These are phyloP conservation scores for Automeris io DNA, from an alignment of 2,888 invertebrate genomes.

Conservation along the genomic window DNA sequence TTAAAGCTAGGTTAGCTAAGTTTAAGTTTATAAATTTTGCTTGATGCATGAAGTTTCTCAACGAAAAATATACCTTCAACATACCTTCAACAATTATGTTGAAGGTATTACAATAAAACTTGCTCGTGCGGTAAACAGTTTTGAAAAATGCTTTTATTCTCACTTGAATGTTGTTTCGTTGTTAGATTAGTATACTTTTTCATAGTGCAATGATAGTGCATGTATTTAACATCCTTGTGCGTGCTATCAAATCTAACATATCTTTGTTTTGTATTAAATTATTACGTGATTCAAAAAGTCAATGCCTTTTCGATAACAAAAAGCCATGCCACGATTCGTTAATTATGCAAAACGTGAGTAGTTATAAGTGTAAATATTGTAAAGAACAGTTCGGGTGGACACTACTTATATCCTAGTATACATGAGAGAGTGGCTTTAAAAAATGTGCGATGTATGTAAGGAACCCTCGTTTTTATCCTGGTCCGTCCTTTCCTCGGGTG, in stretches of 20 bases:
- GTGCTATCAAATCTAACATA: conserved; percentile 52
- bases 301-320: conserved; percentile 19
- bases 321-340: conserved; percentile 11
- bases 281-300: conserved; percentile 40
- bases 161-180: conserved; percentile 2
- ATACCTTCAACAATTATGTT: too few relatives aligned
- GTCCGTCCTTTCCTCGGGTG: conserved; percentile 28
- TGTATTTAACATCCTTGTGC: conserved; percentile 50
- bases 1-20: too few relatives aligned
- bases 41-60: background rate
- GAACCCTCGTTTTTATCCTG: conserved; percentile 13
- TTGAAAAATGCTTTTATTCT: background rate
- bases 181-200: background rate
- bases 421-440: conserved; percentile 31
- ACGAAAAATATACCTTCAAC: background rate
- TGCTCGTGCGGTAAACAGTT: background rate
- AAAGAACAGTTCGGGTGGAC: conserved; percentile 62
- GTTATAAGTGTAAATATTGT: conserved; percentile 16
- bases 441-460: conserved; percentile 8
- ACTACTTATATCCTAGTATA: conserved; percentile 39
- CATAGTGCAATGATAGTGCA: conserved; percentile 50
- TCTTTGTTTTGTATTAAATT: conserved; percentile 49
- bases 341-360: conserved; percentile 18
- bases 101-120: background rate
- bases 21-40: background rate